Evolutionary conservation across 2,888 invertebrate genomes (phyloP), one percentile per base, ranked within the genome.

Genomic region (Mythimna lalbum): DNA sequence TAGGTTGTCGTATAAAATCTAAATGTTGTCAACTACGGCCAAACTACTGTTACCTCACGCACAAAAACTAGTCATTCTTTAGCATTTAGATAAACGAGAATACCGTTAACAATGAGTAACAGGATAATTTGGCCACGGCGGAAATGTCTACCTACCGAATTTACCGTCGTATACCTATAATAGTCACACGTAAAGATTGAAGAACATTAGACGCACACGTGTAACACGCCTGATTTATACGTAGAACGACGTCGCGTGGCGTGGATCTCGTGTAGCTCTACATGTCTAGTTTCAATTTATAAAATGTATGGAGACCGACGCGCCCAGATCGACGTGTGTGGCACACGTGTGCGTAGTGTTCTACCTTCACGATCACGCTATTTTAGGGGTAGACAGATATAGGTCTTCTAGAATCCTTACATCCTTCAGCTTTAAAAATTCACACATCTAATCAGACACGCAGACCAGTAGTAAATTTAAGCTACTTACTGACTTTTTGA

Each of bases 21-120:
- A 50, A 50, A 43, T 27, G n/a, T 36, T 76, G 27, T 47, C 43
- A 76, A 73, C 27, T 21, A 59, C 33, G 19, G 21, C n/a, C 19
- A 43, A 62, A 78, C 31, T 52, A 74, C 57, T 62, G 36, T 78
- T 71, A 43, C 36, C 17, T 12, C 27, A 21, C 9, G 43, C 69
- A 76, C 14, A 76, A 77, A 77, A 77, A 69, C 27, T 27, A 47
- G 43, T 2, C 19, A 56, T 52, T 78, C 12, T 49, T 55, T 21
- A 19, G 19, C 23, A 21, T 71, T 56, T 60, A 50, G 33, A 27
- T 50, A 21, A 56, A 50, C 56, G 27, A 50, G 9, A 56, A n/a
- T 68, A 76, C 56, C 56, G 56, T 69, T 76, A 52, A 36, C 39
- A 67, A 76, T 56, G 55, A 19, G 3, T 69, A 55, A 55, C 55